Evolutionary conservation across 2,888 invertebrate genomes (phyloP), one percentile per base, ranked within the genome.

Genomic region (Caradrina kadenii): DNA sequence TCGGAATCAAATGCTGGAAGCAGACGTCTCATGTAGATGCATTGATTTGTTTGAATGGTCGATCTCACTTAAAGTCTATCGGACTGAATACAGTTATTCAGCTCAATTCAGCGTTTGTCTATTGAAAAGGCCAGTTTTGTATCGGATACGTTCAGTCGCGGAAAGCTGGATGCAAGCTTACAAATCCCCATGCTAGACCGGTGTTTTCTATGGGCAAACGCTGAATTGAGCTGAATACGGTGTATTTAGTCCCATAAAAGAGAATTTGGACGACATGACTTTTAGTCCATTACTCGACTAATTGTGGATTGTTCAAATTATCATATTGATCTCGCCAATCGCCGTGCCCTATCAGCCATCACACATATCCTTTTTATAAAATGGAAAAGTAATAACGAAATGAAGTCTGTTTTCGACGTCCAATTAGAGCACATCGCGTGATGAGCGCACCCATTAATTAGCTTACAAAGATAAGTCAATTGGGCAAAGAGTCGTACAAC

Each of bases 391-490:
- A 90, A 89, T 90, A 88, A 86, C 86, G 80, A 86, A 85, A 87
- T 86, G 85, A 81, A 86, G 87, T 87, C 85, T 87, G 84, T 89
- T 89, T 91, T 90, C 85, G 86, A 83, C 81, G 82, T 83, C 88
- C 93, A 93, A 93, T 93, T 94, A 93, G 88, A 85, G 83, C 72
- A 76, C 87, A 90, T 94, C 89, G 94, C 94, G 94, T 94, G 94
- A 92, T 93, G 91, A 87, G 86, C 90, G 76, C 88, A 82, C 89
- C 93, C 91, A 92, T 92, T 94, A 93, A 93, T 94, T 93, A 93
- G 91, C 90, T 90, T 86, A 85, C 90, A 92, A 93, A 95, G 94
- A 94, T 95, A 95, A 94, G 93, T 92, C 94, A 94, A 95, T 95
- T 95, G 94, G 91, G 83, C 88, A 89, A 90, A 90, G 88, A 89